Conservation (phyloP, 2,797 vertebrate species). For the Gymnoscopelus braueri region DNA sequence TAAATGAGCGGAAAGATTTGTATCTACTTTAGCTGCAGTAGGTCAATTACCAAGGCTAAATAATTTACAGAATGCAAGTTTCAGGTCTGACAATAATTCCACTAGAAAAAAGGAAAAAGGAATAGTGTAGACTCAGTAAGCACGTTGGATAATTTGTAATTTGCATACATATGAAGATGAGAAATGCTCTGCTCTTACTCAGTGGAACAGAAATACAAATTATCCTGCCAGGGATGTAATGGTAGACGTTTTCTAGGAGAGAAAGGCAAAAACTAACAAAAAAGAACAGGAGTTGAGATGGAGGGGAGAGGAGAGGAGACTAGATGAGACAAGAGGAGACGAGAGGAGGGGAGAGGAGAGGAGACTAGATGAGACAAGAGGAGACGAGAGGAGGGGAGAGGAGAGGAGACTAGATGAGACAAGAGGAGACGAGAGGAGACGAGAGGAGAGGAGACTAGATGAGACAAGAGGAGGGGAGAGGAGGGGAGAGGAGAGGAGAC, state of each 20-base stretch:
- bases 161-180: constrained; percentile 38
- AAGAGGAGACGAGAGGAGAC: no score
- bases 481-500: no score
- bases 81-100: constrained; percentile 67
- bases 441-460: no score
- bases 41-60: constrained; percentile 74
- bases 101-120: constrained; percentile 21
- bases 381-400: constrained; percentile 33
- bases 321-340: not conserved
- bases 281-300: constrained; percentile 27
- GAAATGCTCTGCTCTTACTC: constrained; percentile 15
- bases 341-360: constrained; percentile 4
- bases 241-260: constrained; percentile 6
- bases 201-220: constrained; percentile 44
- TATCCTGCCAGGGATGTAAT: constrained; percentile 11
- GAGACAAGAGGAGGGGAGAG: no score
- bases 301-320: constrained; percentile 29
- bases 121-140: not conserved
- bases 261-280: not conserved
- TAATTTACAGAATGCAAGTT: constrained; percentile 71
- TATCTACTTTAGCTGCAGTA: constrained; percentile 70
- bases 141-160: constrained; percentile 24
- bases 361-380: constrained; percentile 13
- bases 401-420: not conserved
- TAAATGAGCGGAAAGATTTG: constrained; percentile 69